Evolutionary conservation across 2,113 vertebrate genomes (phyloP).

Genomic region (Oryzias celebensis): DNA sequence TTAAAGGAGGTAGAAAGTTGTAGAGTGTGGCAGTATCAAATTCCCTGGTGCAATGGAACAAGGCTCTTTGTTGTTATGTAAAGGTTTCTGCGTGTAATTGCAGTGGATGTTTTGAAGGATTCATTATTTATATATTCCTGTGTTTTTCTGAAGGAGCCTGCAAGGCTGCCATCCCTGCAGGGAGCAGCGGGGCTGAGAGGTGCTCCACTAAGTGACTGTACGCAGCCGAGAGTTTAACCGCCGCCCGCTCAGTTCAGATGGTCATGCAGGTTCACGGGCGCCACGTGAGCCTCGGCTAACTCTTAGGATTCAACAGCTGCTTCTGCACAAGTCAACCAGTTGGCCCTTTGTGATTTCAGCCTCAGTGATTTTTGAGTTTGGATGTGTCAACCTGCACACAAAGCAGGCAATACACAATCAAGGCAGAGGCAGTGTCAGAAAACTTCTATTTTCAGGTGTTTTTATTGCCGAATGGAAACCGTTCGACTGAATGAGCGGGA

Average conservation of each 20-base stretch:
- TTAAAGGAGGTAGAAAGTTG: constrained; percentile 70
- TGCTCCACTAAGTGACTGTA: constrained; percentile 58
- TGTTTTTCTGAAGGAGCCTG: constrained; percentile 60
- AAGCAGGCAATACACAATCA: constrained; percentile 34
- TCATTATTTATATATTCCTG: constrained; percentile 75
- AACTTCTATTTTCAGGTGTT: not conserved
- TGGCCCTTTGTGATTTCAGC: constrained; percentile 69
- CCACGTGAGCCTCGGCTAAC: constrained; percentile 30
- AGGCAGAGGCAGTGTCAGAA: constrained; percentile 1
- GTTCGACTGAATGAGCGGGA: too few relatives aligned
- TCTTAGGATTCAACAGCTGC: constrained; percentile 55
- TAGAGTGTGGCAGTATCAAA: constrained; percentile 63
- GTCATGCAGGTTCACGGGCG: constrained; percentile 39
- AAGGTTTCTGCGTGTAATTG: constrained; percentile 76
- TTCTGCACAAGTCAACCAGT: constrained; percentile 60
- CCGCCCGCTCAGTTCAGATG: constrained; percentile 49
- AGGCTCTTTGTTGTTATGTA: constrained; percentile 76
- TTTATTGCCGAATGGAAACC: too few relatives aligned
- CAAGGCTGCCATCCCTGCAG: constrained; percentile 49
- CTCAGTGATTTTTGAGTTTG: constrained; percentile 62
- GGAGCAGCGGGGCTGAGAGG: constrained; percentile 45
- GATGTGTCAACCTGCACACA: constrained; percentile 48
- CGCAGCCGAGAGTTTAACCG: constrained; percentile 51
- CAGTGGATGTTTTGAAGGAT: constrained; percentile 69
- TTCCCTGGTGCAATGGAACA: constrained; percentile 72